phyloP scores from a whole-genome alignment of 2,888 invertebrate species.

The Aelia acuminata region DNA sequence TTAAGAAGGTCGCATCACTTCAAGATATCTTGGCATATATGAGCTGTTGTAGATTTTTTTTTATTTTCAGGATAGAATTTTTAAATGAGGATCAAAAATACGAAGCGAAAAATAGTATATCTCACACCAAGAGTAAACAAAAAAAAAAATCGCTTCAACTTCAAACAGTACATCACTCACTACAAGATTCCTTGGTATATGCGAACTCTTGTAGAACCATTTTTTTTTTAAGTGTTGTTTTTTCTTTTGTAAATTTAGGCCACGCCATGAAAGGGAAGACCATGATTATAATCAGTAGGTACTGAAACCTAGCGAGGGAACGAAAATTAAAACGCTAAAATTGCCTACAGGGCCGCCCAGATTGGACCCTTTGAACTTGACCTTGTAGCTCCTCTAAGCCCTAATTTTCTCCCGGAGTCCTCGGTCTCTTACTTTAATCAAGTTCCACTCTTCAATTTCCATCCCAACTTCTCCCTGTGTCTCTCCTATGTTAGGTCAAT shows the following conservation, averaged over 20 bases:
- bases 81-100: too few species aligned
- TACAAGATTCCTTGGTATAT: too few species aligned
- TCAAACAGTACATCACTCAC: too few species aligned
- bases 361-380: constrained; percentile 23
- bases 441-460: constrained; percentile 18
- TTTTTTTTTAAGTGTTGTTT: neutral
- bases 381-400: neutral
- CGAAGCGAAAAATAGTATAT: too few species aligned
- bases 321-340: neutral
- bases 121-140: too few species aligned
- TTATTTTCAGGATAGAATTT: too few species aligned
- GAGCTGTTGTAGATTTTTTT: too few species aligned
- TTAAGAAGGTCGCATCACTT: too few species aligned
- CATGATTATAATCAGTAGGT: neutral
- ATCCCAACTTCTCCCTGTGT: neutral
- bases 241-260: neutral
- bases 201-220: too few species aligned
- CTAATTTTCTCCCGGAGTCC: neutral
- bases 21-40: too few species aligned
- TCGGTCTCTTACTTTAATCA: neutral
- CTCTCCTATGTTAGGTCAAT: neutral
- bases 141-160: too few species aligned
- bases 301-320: neutral
- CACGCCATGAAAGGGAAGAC: neutral
- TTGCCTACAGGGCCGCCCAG: neutral